phyloP scores from a whole-genome alignment of 2,888 invertebrate genomes.

The Polyommatus iphigenia region DNA sequence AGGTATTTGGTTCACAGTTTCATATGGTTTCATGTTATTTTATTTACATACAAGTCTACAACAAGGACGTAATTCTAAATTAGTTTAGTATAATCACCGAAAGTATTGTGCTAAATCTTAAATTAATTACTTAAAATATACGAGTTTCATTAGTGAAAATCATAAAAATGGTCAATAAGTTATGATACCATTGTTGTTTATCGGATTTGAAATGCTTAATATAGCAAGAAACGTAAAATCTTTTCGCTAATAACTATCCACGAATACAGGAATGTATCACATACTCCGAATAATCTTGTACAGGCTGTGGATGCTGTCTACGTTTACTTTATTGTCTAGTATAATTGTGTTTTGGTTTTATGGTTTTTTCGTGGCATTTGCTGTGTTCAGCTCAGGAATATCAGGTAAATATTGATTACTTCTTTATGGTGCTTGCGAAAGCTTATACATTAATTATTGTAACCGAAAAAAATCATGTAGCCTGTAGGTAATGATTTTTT shows the following conservation, averaged over 20 bases:
- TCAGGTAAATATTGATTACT: slow-evolving; percentile 79
- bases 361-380: slow-evolving; percentile 86
- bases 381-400: slow-evolving; percentile 84
- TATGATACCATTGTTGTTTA: neutral
- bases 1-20: neutral
- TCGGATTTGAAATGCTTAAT: neutral
- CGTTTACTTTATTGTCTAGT: slow-evolving; percentile 86
- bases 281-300: slow-evolving; percentile 79
- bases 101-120: neutral
- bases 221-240: neutral
- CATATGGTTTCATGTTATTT: neutral
- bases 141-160: neutral
- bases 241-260: neutral
- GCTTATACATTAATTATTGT: neutral
- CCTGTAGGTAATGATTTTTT: neutral
- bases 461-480: neutral
- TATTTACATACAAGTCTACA: neutral
- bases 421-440: neutral
- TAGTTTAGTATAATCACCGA: neutral
- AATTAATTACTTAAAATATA: neutral
- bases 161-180: neutral
- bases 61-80: neutral
- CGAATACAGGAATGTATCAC: slow-evolving; percentile 56
- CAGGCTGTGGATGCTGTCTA: slow-evolving; percentile 89
- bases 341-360: slow-evolving; percentile 91